Base-by-base conservation (phyloP, 2,797 vertebrate genomes). In the Lophius americanus region DNA sequence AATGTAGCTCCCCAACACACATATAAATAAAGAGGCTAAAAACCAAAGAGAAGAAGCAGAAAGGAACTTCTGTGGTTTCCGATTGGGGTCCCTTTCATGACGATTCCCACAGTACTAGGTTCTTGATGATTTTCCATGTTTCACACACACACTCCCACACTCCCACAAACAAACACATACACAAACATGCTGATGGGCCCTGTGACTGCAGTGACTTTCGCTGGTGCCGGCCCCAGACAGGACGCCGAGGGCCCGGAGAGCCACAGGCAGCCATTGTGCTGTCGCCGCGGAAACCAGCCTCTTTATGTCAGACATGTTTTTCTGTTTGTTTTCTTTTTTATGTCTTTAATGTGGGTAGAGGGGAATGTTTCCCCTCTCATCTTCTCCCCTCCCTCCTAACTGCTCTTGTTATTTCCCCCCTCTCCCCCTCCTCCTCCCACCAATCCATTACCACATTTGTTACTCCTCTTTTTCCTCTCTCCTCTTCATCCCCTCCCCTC, bases 231-330 rank as follows among this genome's bases (percentile, higher is more conserved):
- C 86, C 91, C 91, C 92, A 93, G 93, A 94, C 93, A 85, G 91
- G 88, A 91, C 70, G 89, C 88, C 89, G 88, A 92, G 93, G 92
- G 90, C 91, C 92, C 91, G 85, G 75, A 88, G 91, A 91, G 92
- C 94, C 92, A 94, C 92, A 94, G 91, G 93, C 93, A 90, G 92
- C 88, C 92, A 94, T 95, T 94, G 94, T 94, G 88, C 91, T 93
- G 93, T 95, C 93, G 84, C 94, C 93, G 93, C 93, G 93, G 94
- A 95, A 94, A 94, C 94, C 93, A 95, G 92, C 85, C 91, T 93
- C 94, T 94, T 94, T 93, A 94, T 95, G 94, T 94, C 93, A 95
- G 94, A 94, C 94, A 95, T 95, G 94, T 95, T 95, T 95, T 92
- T 94, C 92, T 94, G 93, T 94, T 95, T 94, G 93, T 94, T 94